These are phyloP conservation scores for Aplysina aerophoba DNA, from an alignment of 37 sponge, comb jelly and placozoan species.

Conservation along the genomic window DNA sequence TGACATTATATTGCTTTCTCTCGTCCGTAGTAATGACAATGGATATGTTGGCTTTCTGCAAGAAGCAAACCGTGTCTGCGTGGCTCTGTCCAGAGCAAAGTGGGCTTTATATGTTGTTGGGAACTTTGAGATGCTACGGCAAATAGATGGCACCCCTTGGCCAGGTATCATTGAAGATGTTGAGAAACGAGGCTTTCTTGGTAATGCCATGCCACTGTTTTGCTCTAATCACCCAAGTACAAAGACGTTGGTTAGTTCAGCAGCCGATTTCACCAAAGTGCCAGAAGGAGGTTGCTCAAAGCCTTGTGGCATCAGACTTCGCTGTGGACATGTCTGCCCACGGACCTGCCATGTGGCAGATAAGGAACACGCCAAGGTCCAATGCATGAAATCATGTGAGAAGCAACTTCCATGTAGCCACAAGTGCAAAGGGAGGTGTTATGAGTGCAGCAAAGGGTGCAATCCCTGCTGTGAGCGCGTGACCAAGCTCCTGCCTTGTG, in stretches of 20 bases:
- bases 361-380: slow-evolving; percentile 45
- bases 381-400: slow-evolving; percentile 56
- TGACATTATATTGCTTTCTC: slow-evolving; percentile 78
- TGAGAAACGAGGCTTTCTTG: slow-evolving; percentile 38
- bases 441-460: slow-evolving; percentile 46
- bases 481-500: slow-evolving; percentile 49
- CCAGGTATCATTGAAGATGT: slow-evolving; percentile 52
- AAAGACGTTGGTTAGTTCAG: neutral
- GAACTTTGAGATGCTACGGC: slow-evolving; percentile 59
- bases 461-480: slow-evolving; percentile 53
- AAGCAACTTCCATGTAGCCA: slow-evolving; percentile 70
- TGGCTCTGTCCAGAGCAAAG: slow-evolving; percentile 89
- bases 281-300: slow-evolving; percentile 84
- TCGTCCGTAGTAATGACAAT: slow-evolving; percentile 78
- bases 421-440: slow-evolving; percentile 63
- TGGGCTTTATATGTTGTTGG: slow-evolving; percentile 85
- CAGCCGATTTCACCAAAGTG: slow-evolving; percentile 70
- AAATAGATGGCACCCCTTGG: slow-evolving; percentile 62
- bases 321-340: slow-evolving; percentile 80
- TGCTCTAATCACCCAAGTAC: slow-evolving; percentile 76
- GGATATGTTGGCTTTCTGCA: slow-evolving; percentile 80
- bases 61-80: slow-evolving; percentile 80
- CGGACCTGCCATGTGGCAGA: slow-evolving; percentile 72
- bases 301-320: slow-evolving; percentile 49
- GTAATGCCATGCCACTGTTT: slow-evolving; percentile 59